Evolutionary conservation across 1,140 invertebrate species (phyloP), one percentile per base, ranked within the genome.

Genomic region (Nebria ingens): DNA sequence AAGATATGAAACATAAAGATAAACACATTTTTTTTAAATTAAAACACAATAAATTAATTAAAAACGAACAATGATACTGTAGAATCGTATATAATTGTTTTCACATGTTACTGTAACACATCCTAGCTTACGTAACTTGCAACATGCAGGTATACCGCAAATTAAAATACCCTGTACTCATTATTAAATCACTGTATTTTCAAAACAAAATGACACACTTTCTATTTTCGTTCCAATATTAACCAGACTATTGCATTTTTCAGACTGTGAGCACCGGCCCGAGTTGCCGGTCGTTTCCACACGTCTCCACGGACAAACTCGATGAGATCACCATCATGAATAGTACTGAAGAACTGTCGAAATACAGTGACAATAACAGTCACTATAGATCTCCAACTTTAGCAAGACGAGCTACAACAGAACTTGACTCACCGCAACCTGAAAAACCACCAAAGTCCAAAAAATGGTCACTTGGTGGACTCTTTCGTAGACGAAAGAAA

Each of bases 401-500:
- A 19, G 40, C 59, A 25, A 60, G 61, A 56, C 57, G 65, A 51
- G 57, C 63, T 12, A 52, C 60, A 20, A 60, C 63, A 25, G 62
- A 63, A 53, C 56, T 61, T 50, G 68, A 68, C 52, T 65, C 68
- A 56, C 40, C 40, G 40, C 67, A 65, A 50, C 63, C 64, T 1
- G 69, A 68, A 21, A 66, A 68, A 52, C 56, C 62, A n/a, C 34
- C 58, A 20, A 75, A 75, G 57, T 75, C 73, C 56, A 68, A 80
- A 51, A 84, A 84, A 66, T 86, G 85, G 70, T 87, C 85, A 85
- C 82, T 83, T 0, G 75, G 87, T 2, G 84, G 84, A 15, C 80
- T 81, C 60, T 72, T 88, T 1, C 84, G 87, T 60, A 73, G 81
- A 60, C 71, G 80, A 65, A 83, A 81, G 68, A 83, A 83, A 68